A percentile compares a stretch with the other conserved stretches of the same genome.
phyloP scores from a whole-genome alignment of 2,113 vertebrate genomes.

The Haliaeetus leucogaster region DNA sequence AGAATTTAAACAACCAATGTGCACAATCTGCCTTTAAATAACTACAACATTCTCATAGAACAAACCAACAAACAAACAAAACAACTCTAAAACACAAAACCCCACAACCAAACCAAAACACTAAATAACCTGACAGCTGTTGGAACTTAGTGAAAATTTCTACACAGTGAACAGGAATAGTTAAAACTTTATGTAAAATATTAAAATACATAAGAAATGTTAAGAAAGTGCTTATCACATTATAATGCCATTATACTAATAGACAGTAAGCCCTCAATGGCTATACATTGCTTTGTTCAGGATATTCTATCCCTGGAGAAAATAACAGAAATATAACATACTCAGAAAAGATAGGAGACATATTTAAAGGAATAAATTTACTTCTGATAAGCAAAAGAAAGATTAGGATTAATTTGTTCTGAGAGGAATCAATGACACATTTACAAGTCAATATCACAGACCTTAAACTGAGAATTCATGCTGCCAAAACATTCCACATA shows the following conservation, averaged over 20 bases:
- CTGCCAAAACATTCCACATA: neutral
- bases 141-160: neutral
- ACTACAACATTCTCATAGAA: neutral
- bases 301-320: neutral
- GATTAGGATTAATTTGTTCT: neutral
- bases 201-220: neutral
- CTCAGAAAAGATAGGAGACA: neutral
- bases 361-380: neutral
- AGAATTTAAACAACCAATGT: neutral
- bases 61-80: neutral
- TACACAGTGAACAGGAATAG: neutral
- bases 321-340: neutral
- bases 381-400: neutral
- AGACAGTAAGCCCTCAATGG: neutral
- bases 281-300: neutral
- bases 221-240: neutral
- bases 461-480: neutral
- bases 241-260: neutral
- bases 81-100: neutral
- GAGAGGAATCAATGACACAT: neutral
- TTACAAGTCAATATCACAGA: neutral
- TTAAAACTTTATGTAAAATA: neutral
- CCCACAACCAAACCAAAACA: neutral
- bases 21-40: neutral
- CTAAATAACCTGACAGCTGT: neutral